Conservation (phyloP, 1,140 invertebrate species). For the Stenopsyche tienmushanensis region DNA sequence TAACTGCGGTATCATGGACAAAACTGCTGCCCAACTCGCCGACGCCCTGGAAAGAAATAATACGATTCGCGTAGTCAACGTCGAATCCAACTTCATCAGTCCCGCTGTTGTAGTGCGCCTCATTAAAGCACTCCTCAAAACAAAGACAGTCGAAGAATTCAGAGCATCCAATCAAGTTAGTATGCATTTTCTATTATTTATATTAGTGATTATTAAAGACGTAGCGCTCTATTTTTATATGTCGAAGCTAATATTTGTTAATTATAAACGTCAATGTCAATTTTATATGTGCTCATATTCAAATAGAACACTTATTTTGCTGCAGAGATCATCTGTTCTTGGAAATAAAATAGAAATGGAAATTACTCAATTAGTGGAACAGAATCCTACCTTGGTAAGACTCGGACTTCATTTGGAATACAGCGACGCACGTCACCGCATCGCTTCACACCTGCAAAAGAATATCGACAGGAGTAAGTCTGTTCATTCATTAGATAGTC, state of each 20-base stretch:
- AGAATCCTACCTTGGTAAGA: slow-evolving; percentile 88
- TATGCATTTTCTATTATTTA: slow-evolving; percentile 34
- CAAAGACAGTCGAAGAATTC: slow-evolving; percentile 88
- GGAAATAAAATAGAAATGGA: slow-evolving; percentile 99
- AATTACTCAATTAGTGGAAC: slow-evolving; percentile 89
- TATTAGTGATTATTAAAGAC: too few relatives aligned
- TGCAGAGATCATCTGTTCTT: slow-evolving; percentile 92
- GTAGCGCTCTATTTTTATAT: background rate
- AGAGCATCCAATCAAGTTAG: slow-evolving; percentile 95
- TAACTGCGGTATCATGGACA: slow-evolving; percentile 91
- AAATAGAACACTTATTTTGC: slow-evolving; percentile 18
- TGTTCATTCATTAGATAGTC: slow-evolving; percentile 7
- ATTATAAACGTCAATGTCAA: too few relatives aligned
- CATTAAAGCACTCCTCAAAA: slow-evolving; percentile 81
- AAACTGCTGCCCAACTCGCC: slow-evolving; percentile 77
- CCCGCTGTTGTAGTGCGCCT: slow-evolving; percentile 80
- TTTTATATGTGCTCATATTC: too few relatives aligned
- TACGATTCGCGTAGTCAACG: slow-evolving; percentile 85
- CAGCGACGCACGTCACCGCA: slow-evolving; percentile 90
- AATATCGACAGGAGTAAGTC: slow-evolving; percentile 96
- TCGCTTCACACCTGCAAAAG: slow-evolving; percentile 88
- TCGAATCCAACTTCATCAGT: slow-evolving; percentile 96
- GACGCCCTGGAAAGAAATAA: slow-evolving; percentile 85
- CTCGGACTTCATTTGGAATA: slow-evolving; percentile 94
- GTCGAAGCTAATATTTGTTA: too few relatives aligned